Base-by-base conservation (phyloP, 2,888 invertebrate genomes). In the Polietes domitor region DNA sequence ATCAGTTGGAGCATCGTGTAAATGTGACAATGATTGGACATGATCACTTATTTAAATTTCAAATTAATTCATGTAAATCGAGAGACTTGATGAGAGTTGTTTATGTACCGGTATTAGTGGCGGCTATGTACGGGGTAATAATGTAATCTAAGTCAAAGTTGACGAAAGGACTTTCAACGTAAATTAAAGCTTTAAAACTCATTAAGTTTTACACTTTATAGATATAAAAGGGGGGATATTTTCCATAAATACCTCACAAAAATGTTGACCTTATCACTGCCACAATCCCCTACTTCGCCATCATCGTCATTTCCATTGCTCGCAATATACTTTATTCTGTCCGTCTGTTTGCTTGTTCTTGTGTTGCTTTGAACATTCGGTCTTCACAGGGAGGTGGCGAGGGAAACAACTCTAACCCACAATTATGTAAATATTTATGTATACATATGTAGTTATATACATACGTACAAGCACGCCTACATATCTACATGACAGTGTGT, bases 131-230 rank as follows among this genome's bases (percentile, higher is more conserved):
- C 10, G 32, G 32, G 32, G 10, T 47, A n/a, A n/a, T 4, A 32
- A 32, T 32, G 4, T 32, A n/a, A 2, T 47, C 15, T 47, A 2
- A 12, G 1, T 37, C 4, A 37, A 37, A 9, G 37, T 7, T 12
- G 1, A 37, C 37, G 37, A n/a, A n/a, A n/a, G n/a, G 12, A 55
- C 53, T n/a, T 19, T 21, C 5, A 10, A 19, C 19, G 53, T 19
- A 21, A 21, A 21, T 26, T 58, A 58, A 58, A 24, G 58, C 24
- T 58, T 58, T 26, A 58, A 61, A 61, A 4, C 12, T 55, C 53
- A 21, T 55, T 55, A 24, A 55, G 53, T 55, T 55, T 55, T 55
- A n/a, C n/a, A n/a, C n/a, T n/a, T n/a, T n/a, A n/a, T n/a, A n/a
- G n/a, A n/a, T n/a, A n/a, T n/a, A n/a, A n/a, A n/a, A n/a, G n/a